phyloP scores from a whole-genome alignment of 2,113 vertebrate species.

The Pterophyllum scalare region DNA sequence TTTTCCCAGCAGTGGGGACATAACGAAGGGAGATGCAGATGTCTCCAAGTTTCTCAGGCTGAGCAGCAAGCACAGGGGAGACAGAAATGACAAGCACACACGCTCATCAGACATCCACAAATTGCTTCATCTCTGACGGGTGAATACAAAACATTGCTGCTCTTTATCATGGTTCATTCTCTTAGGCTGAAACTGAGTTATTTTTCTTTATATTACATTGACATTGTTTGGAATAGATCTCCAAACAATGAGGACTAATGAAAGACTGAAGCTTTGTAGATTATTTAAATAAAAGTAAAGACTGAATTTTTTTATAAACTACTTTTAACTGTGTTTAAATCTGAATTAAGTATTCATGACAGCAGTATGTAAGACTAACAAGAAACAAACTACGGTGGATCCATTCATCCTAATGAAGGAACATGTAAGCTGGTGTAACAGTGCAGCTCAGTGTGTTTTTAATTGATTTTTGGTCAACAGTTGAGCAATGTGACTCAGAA shows the following conservation, averaged over 20 bases:
- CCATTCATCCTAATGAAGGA: not conserved
- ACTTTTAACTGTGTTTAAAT: not conserved
- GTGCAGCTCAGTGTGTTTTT: not conserved
- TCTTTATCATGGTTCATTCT: not conserved
- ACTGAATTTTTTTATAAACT: not conserved
- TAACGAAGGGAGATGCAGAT: slow-evolving; percentile 98
- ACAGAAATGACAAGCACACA: slow-evolving; percentile 37
- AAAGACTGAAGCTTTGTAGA: not conserved
- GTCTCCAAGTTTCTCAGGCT: slow-evolving; percentile 98
- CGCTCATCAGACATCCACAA: slow-evolving; percentile 1
- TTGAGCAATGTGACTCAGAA: not conserved
- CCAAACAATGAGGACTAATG: not conserved
- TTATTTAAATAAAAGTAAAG: not conserved
- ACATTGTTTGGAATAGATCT: not conserved
- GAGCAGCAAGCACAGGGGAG: slow-evolving; percentile 23
- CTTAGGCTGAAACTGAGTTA: not conserved
- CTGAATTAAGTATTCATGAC: not conserved
- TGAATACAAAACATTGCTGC: not conserved
- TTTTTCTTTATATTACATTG: not conserved
- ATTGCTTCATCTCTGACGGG: not conserved
- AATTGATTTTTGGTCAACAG: not conserved
- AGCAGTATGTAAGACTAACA: not conserved
- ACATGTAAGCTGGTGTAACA: not conserved
- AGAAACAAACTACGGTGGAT: not conserved
- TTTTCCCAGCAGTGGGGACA: slow-evolving; percentile 95